Evolutionary conservation across 2,113 vertebrate species (phyloP).

Genomic region (Megaceryle torquata): DNA sequence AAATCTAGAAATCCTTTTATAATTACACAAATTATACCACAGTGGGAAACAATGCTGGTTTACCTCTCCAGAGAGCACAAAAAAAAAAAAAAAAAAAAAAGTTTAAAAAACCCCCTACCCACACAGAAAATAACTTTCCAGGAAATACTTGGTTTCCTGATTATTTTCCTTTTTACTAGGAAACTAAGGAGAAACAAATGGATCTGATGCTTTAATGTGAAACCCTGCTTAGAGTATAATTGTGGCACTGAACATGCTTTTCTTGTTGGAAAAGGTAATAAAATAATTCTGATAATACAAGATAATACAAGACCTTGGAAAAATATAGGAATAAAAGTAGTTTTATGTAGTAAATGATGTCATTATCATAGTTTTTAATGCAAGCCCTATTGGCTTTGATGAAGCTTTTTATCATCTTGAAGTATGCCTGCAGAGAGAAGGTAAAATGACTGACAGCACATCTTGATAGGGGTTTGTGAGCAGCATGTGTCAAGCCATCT

Average conservation of each 20-base stretch:
- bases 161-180: constrained; percentile 42
- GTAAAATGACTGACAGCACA: background rate
- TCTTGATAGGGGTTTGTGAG: background rate
- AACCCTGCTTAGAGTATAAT: background rate
- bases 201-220: background rate
- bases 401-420: background rate
- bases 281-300: background rate
- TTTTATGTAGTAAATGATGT: background rate
- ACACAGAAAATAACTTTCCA: constrained; percentile 27
- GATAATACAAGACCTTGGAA: background rate
- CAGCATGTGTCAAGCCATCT: background rate
- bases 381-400: background rate
- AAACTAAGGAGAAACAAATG: background rate
- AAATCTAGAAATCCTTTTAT: constrained; percentile 35
- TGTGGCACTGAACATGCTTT: background rate
- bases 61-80: constrained; percentile 6
- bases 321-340: background rate
- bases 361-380: background rate
- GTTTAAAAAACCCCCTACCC: too few species aligned
- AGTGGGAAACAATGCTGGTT: constrained; percentile 47
- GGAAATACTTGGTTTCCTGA: constrained; percentile 36
- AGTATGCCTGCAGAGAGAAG: background rate
- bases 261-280: background rate
- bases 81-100: constrained; percentile 51
- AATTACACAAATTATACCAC: constrained; percentile 44